Percentiles rank a stretch among this genome's conserved stretches.
phyloP scores from a whole-genome alignment of 2,113 vertebrate genomes.

The Nannospalax galili region DNA sequence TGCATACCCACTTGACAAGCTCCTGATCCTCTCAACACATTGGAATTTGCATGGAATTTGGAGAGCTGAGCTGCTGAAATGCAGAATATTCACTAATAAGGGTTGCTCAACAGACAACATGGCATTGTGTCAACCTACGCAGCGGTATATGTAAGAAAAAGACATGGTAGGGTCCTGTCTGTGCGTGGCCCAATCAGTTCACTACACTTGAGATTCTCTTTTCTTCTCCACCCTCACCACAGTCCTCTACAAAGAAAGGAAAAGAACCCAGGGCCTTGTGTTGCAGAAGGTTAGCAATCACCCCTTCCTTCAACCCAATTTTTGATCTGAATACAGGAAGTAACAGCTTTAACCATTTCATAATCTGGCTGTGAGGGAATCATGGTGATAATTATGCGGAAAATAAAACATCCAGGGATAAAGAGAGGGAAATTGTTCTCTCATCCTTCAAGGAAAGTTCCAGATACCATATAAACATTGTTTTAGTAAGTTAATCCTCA shows the following conservation, averaged over 20 bases:
- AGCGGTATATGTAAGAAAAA: accelerated
- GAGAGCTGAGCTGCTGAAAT: neutral
- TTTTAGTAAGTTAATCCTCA: neutral
- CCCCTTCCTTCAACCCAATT: too few species aligned
- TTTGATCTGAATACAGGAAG: neutral
- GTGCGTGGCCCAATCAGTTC: neutral
- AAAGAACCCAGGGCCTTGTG: neutral
- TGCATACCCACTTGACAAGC: neutral
- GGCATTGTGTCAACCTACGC: neutral
- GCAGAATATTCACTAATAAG: neutral
- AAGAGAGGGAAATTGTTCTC: neutral
- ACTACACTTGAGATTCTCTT: neutral
- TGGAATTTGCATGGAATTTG: too few species aligned
- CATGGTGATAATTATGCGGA: neutral
- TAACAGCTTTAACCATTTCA: neutral
- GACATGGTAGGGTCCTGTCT: neutral
- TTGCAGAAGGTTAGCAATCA: too few species aligned
- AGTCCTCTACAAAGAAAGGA: neutral
- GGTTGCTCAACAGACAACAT: neutral
- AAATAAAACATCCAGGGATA: neutral
- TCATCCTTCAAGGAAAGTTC: neutral
- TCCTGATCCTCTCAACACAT: neutral
- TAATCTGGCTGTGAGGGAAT: neutral
- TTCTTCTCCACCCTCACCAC: neutral
- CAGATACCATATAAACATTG: neutral